Conservation (phyloP, 2,797 vertebrate genomes). For the Catostomus latipinnis region DNA sequence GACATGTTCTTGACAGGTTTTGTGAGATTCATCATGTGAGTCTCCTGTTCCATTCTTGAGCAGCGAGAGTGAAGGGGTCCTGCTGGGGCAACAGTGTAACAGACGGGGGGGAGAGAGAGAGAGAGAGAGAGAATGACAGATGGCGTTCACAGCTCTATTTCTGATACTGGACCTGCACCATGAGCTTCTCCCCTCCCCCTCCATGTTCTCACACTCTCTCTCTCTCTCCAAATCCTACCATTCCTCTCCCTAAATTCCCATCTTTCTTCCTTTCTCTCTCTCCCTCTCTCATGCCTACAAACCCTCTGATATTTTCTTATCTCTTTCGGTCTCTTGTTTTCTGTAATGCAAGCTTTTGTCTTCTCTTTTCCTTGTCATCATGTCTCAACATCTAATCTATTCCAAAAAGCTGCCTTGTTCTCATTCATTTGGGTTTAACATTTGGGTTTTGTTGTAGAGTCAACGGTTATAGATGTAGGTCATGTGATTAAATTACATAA, state of each 20-base stretch:
- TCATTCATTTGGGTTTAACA: conserved; percentile 23
- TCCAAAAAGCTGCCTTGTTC: conserved; percentile 18
- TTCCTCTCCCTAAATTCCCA: conserved; percentile 53
- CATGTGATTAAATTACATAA: conserved; percentile 60
- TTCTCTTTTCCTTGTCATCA: conserved; percentile 37
- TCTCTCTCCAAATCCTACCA: conserved; percentile 44
- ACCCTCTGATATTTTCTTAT: conserved; percentile 55
- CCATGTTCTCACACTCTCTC: neutral
- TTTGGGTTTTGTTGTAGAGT: conserved; percentile 33
- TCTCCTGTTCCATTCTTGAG: conserved; percentile 22
- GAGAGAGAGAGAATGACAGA: conserved; percentile 83
- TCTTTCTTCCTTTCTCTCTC: no score
- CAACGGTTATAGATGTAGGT: conserved; percentile 44
- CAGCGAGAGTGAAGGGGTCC: conserved; percentile 43
- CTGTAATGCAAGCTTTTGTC: conserved; percentile 26
- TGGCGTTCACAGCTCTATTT: conserved; percentile 90
- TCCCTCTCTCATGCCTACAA: conserved; percentile 25
- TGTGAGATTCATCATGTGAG: conserved; percentile 7
- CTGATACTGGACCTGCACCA: conserved; percentile 86
- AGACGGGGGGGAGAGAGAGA: conserved; percentile 70
- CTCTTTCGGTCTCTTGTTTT: conserved; percentile 18
- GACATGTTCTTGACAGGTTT: conserved; percentile 32
- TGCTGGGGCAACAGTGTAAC: conserved; percentile 74
- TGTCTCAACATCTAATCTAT: conserved; percentile 30
- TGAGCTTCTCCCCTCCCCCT: conserved; percentile 73